Evolutionary conservation across 2,113 vertebrate genomes (phyloP).

Genomic region (Oryzias melastigma): DNA sequence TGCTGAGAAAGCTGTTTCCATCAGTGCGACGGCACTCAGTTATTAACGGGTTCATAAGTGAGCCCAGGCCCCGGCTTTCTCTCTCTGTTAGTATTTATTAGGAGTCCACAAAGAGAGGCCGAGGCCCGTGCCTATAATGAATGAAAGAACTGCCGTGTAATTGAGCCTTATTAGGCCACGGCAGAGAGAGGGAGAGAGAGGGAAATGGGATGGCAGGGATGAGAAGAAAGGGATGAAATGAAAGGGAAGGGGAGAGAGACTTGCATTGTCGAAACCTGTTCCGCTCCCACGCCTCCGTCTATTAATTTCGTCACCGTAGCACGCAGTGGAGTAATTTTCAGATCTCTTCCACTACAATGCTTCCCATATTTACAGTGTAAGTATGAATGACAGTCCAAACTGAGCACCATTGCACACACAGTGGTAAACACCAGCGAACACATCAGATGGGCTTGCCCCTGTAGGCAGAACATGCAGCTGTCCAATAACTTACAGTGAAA

Average conservation of each 20-base stretch:
- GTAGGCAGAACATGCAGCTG: slow-evolving; percentile 7
- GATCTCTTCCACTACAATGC: slow-evolving; percentile 68
- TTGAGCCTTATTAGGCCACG: slow-evolving; percentile 88
- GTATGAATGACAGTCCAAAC: slow-evolving; percentile 66
- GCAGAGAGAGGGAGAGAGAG: slow-evolving; percentile 57
- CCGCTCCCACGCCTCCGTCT: slow-evolving; percentile 68
- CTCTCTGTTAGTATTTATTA: slow-evolving; percentile 89
- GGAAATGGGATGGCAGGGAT: slow-evolving; percentile 59
- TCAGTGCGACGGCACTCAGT: slow-evolving; percentile 79
- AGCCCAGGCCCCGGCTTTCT: slow-evolving; percentile 86
- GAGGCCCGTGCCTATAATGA: slow-evolving; percentile 87
- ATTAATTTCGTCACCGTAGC: slow-evolving; percentile 74
- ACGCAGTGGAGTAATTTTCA: slow-evolving; percentile 71
- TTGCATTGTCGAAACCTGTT: slow-evolving; percentile 72
- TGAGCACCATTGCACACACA: slow-evolving; percentile 35
- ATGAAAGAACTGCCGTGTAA: slow-evolving; percentile 84
- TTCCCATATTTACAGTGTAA: slow-evolving; percentile 70
- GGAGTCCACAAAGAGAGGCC: slow-evolving; percentile 84
- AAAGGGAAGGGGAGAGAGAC: slow-evolving; percentile 51
- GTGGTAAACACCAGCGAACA: slow-evolving; percentile 56
- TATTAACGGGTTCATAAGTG: slow-evolving; percentile 96
- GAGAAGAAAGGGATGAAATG: slow-evolving; percentile 64
- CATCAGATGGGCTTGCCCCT: slow-evolving; percentile 25
- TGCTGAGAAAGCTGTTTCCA: slow-evolving; percentile 87
- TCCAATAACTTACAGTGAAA: neutral